A percentile compares a stretch with the other conserved stretches of the same genome.
These are phyloP conservation scores for Colostygia pectinataria DNA, from an alignment of 2,888 invertebrate genomes.

Conservation along the genomic window DNA sequence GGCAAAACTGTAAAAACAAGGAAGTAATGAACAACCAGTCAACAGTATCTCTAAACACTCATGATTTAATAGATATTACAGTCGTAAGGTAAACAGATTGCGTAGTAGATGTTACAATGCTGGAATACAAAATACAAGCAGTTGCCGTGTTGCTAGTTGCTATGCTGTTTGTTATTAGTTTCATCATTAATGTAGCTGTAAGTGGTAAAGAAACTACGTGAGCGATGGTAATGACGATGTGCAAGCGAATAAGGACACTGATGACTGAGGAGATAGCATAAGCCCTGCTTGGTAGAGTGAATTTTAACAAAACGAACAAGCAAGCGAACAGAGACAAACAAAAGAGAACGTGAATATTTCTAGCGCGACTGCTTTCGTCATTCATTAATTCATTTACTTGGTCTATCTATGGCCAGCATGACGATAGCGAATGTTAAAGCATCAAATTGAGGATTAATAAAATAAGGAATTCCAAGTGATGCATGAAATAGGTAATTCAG, in stretches of 20 bases:
- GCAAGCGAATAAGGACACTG: too few species aligned
- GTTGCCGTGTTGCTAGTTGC: conserved; percentile 7
- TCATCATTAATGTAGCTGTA: not conserved
- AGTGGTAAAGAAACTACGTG: conserved; percentile 4
- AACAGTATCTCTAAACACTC: conserved; percentile 6
- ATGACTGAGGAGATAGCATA: too few species aligned
- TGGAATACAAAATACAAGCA: conserved; percentile 16
- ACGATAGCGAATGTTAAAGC: not conserved
- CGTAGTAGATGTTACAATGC: conserved; percentile 20
- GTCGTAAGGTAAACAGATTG: conserved; percentile 27
- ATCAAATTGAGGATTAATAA: conserved; percentile 34
- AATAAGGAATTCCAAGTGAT: conserved; percentile 42
- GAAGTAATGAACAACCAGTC: conserved; percentile 14
- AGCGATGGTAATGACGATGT: too few species aligned
- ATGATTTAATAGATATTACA: conserved; percentile 8
- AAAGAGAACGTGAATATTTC: too few species aligned
- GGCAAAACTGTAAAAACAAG: not conserved
- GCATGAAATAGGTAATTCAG: conserved; percentile 52
- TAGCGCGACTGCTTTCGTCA: too few species aligned
- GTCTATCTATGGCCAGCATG: not conserved
- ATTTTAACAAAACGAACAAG: too few species aligned
- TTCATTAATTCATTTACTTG: too few species aligned
- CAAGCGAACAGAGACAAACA: too few species aligned
- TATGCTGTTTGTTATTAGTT: not conserved
- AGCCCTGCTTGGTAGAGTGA: too few species aligned